These are phyloP conservation scores for Drosophila orosa DNA, from an alignment of 1,140 invertebrate genomes.

Conservation along the genomic window DNA sequence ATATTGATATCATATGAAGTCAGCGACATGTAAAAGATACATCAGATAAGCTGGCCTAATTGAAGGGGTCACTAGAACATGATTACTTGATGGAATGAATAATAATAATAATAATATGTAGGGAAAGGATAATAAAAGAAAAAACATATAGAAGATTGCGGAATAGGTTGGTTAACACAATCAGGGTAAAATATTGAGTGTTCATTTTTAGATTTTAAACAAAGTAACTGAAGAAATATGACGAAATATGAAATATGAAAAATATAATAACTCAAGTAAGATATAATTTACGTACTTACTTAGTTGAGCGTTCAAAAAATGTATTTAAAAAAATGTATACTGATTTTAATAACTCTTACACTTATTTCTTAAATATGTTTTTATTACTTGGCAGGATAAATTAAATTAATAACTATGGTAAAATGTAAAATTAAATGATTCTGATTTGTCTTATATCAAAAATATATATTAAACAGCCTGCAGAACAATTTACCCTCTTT, in stretches of 20 bases:
- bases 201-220: too few species aligned
- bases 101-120: background rate
- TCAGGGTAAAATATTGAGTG: background rate
- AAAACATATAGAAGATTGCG: background rate
- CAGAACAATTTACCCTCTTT: too few species aligned
- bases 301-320: background rate
- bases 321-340: background rate
- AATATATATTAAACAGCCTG: background rate
- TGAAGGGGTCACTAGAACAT: conserved; percentile 1
- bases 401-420: too few species aligned
- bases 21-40: conserved; percentile 38
- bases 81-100: background rate
- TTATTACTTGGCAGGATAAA: background rate
- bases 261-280: too few species aligned
- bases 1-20: conserved; percentile 42
- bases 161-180: background rate
- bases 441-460: too few species aligned
- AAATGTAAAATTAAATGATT: background rate
- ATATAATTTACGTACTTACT: too few species aligned
- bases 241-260: too few species aligned
- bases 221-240: too few species aligned
- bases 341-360: background rate
- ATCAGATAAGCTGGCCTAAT: conserved; percentile 55
- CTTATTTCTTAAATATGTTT: background rate
- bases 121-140: background rate